Conservation (phyloP, 2,888 invertebrate genomes). For the Cerastis rubricosa region DNA sequence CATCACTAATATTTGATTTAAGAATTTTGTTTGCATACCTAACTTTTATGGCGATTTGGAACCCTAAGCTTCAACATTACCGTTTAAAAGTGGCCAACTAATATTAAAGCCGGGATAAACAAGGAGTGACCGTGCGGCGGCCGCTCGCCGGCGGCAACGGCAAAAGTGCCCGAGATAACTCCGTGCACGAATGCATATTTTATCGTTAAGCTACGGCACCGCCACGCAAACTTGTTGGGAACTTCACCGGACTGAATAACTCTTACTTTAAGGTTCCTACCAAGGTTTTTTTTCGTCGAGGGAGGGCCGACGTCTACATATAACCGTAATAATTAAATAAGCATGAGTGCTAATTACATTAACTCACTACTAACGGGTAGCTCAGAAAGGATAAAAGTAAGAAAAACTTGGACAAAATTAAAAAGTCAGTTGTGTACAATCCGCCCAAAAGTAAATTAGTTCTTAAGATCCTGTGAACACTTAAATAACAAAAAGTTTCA, state of each 20-base stretch:
- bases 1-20: constrained; percentile 36
- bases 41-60: constrained; percentile 64
- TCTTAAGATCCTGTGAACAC: constrained; percentile 24
- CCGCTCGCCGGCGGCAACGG: constrained; percentile 75
- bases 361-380: constrained; percentile 27
- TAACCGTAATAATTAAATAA: constrained; percentile 39
- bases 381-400: constrained; percentile 14
- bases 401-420: neutral
- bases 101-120: constrained; percentile 84
- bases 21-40: constrained; percentile 55
- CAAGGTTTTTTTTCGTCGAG: constrained; percentile 67
- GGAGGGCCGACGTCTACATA: constrained; percentile 55
- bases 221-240: constrained; percentile 85
- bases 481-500: constrained; percentile 28
- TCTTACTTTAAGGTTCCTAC: constrained; percentile 81
- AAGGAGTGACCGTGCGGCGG: constrained; percentile 81
- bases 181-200: constrained; percentile 87
- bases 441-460: constrained; percentile 17
- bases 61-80: constrained; percentile 68
- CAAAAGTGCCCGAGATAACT: constrained; percentile 86
- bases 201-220: constrained; percentile 85
- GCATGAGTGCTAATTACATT: constrained; percentile 33
- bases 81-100: constrained; percentile 71
- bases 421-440: constrained; percentile 11
- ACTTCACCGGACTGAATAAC: constrained; percentile 85